A percentile compares a stretch with the other conserved stretches of the same genome.
These are phyloP conservation scores for Chaetodon trifasciatus DNA, from an alignment of 2,797 vertebrate genomes.

Conservation along the genomic window DNA sequence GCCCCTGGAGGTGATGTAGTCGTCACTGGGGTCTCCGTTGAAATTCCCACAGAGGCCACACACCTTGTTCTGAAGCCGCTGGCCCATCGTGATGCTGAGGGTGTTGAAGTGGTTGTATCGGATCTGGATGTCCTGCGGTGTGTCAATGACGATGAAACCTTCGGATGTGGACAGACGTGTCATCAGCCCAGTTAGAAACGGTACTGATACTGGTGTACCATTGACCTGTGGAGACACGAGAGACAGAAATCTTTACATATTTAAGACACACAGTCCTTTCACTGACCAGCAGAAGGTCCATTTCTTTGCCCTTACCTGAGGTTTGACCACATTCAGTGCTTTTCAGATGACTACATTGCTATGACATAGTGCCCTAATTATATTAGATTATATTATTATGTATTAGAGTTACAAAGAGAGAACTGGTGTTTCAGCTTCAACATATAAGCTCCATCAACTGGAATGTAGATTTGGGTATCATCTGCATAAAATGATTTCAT, in stretches of 20 bases:
- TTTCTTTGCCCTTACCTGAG: not conserved
- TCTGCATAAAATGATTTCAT: slow-evolving; percentile 7
- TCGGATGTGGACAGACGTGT: slow-evolving; percentile 95
- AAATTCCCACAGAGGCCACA: slow-evolving; percentile 98
- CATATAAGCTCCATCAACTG: not conserved
- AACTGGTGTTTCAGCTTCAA: not conserved
- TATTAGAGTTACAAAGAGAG: no score
- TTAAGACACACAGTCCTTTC: not conserved
- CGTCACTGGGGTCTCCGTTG: slow-evolving; percentile 93
- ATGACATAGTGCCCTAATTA: no score
- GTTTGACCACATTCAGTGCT: not conserved
- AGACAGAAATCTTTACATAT: not conserved
- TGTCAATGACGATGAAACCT: slow-evolving; percentile 97
- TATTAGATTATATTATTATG: no score
- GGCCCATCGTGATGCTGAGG: slow-evolving; percentile 94
- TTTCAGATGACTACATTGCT: not conserved
- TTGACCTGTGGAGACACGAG: slow-evolving; percentile 88
- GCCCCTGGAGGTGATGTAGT: slow-evolving; percentile 94
- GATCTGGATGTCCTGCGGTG: slow-evolving; percentile 95
- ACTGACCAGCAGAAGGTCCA: not conserved
- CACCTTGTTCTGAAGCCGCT: slow-evolving; percentile 96
- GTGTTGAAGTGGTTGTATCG: slow-evolving; percentile 96
- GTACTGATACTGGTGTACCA: slow-evolving; percentile 93
- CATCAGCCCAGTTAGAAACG: slow-evolving; percentile 94
- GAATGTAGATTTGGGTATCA: not conserved